Base-by-base conservation (phyloP, 2,797 vertebrate genomes). In the Fringilla coelebs region DNA sequence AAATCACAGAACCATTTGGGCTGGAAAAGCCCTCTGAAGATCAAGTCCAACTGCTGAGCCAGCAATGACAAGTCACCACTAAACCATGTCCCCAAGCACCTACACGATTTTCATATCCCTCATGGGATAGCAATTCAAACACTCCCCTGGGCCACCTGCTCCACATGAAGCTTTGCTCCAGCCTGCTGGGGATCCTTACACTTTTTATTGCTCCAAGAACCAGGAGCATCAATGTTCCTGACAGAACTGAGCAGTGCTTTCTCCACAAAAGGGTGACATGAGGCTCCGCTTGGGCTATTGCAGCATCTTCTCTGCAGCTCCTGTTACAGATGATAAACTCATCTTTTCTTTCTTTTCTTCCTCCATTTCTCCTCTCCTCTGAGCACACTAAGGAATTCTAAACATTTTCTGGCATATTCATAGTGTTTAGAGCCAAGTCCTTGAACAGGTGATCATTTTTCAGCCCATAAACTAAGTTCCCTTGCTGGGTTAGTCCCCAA, bases 201-300 rank as follows among this genome's bases (percentile, higher is more conserved):
- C 18, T 26, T 66, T 40, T 65, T 36, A 31, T 12, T 70, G 40
- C 29, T 38, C 45, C 43, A 9, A 12, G 19, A 80, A 31, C 21
- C 19, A 45, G 0, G 17, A 40, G 5, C 34, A 60, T 16, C 40
- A 36, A 2, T 0, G 1, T 22, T 38, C 49, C 38, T 43, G 5
- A 1, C 10, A 55, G 34, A 67, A 73, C 0, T 73, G 20, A 68
- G 46, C 3, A 0, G 31, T 1, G 1, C 29, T 79, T 51, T 3
- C 3, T 17, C 10, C 40, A 48, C 60, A 17, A 17, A 58, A 67
- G 6, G 31, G 11, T 24, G 46, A 43, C 43, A 54, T 7, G 13
- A 21, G 29, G 24, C n/a, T 87, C 15, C 0, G 4, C 24, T 36
- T 28, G 16, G 40, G 36, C 61, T 51, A 10, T 32, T 19, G 63